Evolutionary conservation across 2,888 invertebrate species (phyloP).

Genomic region (Aethes cnicana): DNA sequence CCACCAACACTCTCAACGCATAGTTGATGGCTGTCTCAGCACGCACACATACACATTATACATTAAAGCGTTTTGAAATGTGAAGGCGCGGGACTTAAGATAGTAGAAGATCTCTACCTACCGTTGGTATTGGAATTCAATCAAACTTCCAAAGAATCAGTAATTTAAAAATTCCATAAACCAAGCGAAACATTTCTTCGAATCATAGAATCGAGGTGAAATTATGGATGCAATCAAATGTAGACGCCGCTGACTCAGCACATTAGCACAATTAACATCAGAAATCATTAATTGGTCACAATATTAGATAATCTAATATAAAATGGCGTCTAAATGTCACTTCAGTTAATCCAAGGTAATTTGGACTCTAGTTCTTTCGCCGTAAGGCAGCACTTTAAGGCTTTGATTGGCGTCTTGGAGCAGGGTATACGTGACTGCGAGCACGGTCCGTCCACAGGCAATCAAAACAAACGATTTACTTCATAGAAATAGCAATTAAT

Average conservation of each 20-base stretch:
- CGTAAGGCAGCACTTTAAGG: not conserved
- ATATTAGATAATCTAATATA: conserved; percentile 34
- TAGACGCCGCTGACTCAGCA: conserved; percentile 6
- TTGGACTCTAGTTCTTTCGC: too few species aligned
- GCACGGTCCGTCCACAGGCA: conserved; percentile 39
- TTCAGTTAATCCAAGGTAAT: too few species aligned
- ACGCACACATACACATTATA: too few species aligned
- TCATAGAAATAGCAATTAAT: conserved; percentile 50
- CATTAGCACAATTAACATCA: conserved; percentile 34
- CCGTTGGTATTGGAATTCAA: too few species aligned
- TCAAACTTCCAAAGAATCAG: too few species aligned
- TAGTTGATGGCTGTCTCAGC: too few species aligned
- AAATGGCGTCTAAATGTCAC: conserved; percentile 24
- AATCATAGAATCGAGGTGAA: not conserved
- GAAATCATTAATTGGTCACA: conserved; percentile 41
- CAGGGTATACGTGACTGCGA: conserved; percentile 53
- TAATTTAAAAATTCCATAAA: too few species aligned
- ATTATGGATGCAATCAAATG: conserved; percentile 2
- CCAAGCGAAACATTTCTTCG: conserved; percentile 2
- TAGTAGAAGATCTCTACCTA: too few species aligned
- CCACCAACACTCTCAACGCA: too few species aligned
- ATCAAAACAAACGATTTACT: conserved; percentile 65
- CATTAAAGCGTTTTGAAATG: too few species aligned
- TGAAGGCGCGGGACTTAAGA: too few species aligned
- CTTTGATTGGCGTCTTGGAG: not conserved